Evolutionary conservation across 1,140 invertebrate genomes (phyloP).

Genomic region (Cylas formicarius): DNA sequence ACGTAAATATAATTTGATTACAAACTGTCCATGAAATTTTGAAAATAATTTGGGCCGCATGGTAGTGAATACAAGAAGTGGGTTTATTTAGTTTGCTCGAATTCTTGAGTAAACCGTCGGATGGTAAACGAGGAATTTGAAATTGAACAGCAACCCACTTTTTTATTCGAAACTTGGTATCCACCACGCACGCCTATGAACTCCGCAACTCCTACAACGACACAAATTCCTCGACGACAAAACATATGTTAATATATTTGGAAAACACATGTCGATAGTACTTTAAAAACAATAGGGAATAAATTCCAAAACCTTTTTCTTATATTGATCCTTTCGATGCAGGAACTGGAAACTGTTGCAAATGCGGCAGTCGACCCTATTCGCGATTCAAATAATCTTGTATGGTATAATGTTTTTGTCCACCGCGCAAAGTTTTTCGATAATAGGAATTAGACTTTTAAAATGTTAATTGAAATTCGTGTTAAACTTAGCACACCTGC

Average conservation of each 20-base stretch:
- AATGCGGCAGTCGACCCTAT: not conserved
- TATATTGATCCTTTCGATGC: constrained; percentile 3
- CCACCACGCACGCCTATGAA: not conserved
- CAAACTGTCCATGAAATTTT: too few species aligned
- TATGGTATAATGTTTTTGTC: constrained; percentile 1
- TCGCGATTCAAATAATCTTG: not conserved
- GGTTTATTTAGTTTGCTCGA: not conserved
- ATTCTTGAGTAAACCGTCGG: constrained; percentile 3
- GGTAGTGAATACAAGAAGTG: not conserved
- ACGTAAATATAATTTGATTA: too few species aligned
- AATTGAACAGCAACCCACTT: not conserved
- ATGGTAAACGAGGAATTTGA: not conserved
- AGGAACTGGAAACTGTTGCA: constrained; percentile 1
- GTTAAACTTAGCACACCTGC: constrained; percentile 11
- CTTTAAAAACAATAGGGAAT: constrained; percentile 17
- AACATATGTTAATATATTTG: constrained; percentile 11
- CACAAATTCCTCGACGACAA: constrained; percentile 13
- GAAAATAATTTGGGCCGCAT: not conserved
- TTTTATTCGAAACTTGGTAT: not conserved
- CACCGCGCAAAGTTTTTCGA: not conserved
- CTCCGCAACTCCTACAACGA: constrained; percentile 4
- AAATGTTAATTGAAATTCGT: constrained; percentile 10
- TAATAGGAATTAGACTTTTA: too few species aligned
- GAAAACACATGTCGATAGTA: constrained; percentile 10
- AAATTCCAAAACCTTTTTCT: constrained; percentile 11